Base-by-base conservation (phyloP, 2,888 invertebrate species). In the Hybos culiciformis region DNA sequence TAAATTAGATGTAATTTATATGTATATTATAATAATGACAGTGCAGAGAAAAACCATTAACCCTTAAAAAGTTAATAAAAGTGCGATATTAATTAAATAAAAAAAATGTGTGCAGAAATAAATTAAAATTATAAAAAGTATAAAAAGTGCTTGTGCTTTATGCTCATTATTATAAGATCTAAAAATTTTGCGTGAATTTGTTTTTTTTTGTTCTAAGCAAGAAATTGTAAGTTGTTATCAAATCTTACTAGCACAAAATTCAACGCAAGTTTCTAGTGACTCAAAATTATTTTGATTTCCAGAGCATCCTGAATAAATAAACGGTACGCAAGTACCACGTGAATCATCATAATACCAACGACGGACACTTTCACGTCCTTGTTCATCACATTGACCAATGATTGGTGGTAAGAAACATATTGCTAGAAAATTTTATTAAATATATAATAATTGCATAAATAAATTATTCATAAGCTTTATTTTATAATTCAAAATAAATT, bases 271-370 rank as follows among this genome's bases (percentile, higher is more conserved):
- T 55, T 78, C 74, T 67, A 75, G 77, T 43, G 78, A 75, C 61
- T 69, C 73, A 75, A 88, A 90, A 70, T 82, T 82, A 72, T 92
- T 92, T 58, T 73, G 74, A 68, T 85, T 88, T 56, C 90, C 91
- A 49, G 78, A 81, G 68, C 91, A 93, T 68, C 92, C 91, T 51
- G 77, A 75, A 70, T 83, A 92, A 57, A 80, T 74, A 70, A 93
- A 92, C 43, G 77, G 72, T 51, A 77, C 66, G 67, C 92, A 93
- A 56, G 76, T 77, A 52, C 73, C 78, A 52, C 71, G 69, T 40
- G 69, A 68, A 50, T 74, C 72, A 64, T 80, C 78, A 66, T 78
- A 87, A 71, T 77, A 77, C 78, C 80, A 88, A 57, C 84, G 75
- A 50, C 76, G 77, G 52, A 65, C 63, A 47, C 60, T 62, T 31